Evolutionary conservation across 1,140 invertebrate genomes (phyloP), one percentile per base, ranked within the genome.

Genomic region (Monomorium pharaonis): DNA sequence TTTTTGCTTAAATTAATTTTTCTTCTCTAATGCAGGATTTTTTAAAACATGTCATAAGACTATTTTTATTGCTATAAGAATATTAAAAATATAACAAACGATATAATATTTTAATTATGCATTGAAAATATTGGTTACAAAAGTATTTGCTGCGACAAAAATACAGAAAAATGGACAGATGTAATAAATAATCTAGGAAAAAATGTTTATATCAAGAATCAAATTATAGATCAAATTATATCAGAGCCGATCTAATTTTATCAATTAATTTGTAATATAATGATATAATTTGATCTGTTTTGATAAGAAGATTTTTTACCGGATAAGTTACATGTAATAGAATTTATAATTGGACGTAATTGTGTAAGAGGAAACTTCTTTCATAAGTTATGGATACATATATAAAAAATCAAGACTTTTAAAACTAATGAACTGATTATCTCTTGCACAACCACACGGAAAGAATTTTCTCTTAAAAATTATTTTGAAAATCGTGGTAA

Each of bases 311-410:
- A n/a, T n/a, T n/a, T n/a, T n/a, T n/a, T n/a, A n/a, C n/a, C n/a
- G n/a, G n/a, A n/a, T n/a, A 42, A 75, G 51, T 58, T 58, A 56
- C 33, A 75, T 33, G 21, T 58, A 75, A 42, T 27, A 75, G 24
- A 42, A 42, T 75, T 58, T 24, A 21, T 24, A 2, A 18, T 24
- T 74, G 24, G 24, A 74, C 14, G 16, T 75, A 75, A 9, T 58
- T 75, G n/a, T 37, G 33, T 16, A 58, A 42, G 16, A 51, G n/a
- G 7, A 58, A 14, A 18, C n/a, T 42, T 30, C 49, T 54, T 58
- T 27, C 51, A 42, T 21, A 42, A 75, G 58, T 54, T 0, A 74
- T 56, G 9, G 4, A 21, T 54, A 21, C 37, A 21, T n/a, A 18
- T 3, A 9, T 30, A 54, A 24, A 56, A 24, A 37, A 54, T 74